Base-by-base conservation (phyloP, 2,888 invertebrate species). In the Tethea ocularis region DNA sequence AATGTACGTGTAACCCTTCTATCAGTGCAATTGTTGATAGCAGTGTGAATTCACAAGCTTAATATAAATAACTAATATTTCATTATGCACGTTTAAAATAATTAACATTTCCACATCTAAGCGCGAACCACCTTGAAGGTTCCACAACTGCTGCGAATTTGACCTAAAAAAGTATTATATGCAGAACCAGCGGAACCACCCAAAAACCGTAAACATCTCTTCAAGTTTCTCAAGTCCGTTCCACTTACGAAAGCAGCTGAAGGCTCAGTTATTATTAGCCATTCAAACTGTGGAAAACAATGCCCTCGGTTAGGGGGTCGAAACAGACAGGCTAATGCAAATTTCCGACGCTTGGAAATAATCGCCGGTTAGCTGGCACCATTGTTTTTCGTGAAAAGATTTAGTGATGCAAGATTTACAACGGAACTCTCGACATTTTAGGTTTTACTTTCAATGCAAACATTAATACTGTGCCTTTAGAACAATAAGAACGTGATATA, bases 231-330 rank as follows among this genome's bases (percentile, higher is more conserved):
- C 84, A 84, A 85, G 77, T 80, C 74, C 78, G 90, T 88, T 82
- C 86, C 75, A 88, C 82, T 90, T 91, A 81, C 87, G 84, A 89
- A 88, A 89, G 78, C 69, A 68, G 75, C 83, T 78, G 83, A 84
- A 83, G 83, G 82, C 81, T 82, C 72, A 74, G 70, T 80, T 78
- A 80, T 86, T 87, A 87, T 87, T 83, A 82, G 79, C 87, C 80
- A 89, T 91, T 89, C 84, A 88, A 87, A 81, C 74, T 65, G 77
- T 73, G 72, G 80, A 77, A 87, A 84, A 91, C 91, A 91, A 91
- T 90, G 82, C 84, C 71, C 74, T 74, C 76, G 76, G 86, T 86
- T 83, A 87, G 81, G 82, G 84, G 87, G 86, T 86, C 87, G 85
- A 71, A 71, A 79, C 80, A 78, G 77, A 75, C 83, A 78, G 69